Conservation (phyloP, 2,797 vertebrate genomes). For the Hephaestus fuliginosus region DNA sequence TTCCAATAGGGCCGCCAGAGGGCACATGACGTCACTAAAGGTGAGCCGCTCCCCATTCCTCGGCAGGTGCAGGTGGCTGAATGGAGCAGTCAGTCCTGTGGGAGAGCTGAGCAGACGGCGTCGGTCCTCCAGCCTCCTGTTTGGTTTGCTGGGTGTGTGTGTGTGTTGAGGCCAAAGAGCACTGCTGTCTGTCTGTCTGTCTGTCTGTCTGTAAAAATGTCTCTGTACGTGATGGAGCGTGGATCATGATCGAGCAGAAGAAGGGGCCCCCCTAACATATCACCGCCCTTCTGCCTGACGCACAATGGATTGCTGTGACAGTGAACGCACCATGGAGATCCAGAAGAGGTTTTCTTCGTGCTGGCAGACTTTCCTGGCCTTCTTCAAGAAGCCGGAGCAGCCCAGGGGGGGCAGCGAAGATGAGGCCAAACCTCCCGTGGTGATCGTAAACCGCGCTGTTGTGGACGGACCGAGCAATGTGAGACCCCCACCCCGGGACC, state of each 20-base stretch:
- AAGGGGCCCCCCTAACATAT: background rate
- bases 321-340: constrained; percentile 55
- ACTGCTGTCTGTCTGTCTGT: background rate
- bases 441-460: background rate
- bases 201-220: no score
- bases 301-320: constrained; percentile 47
- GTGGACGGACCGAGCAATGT: no score
- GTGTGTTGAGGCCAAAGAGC: constrained; percentile 14
- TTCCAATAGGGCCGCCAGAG: background rate
- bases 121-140: no score
- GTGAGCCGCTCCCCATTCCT: constrained; percentile 62
- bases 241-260: constrained; percentile 21
- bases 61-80: constrained; percentile 64
- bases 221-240: background rate
- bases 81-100: no score
- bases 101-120: no score
- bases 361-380: constrained; percentile 57
- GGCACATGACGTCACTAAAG: background rate
- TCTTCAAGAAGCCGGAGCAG: constrained; percentile 54
- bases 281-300: background rate
- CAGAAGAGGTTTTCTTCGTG: constrained; percentile 40
- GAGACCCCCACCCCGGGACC: constrained; percentile 27
- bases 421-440: accelerated
- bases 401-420: accelerated
- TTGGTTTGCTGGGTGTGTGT: background rate